Evolutionary conservation across 2,888 invertebrate genomes (phyloP).

Genomic region (Ophion ventricosus): DNA sequence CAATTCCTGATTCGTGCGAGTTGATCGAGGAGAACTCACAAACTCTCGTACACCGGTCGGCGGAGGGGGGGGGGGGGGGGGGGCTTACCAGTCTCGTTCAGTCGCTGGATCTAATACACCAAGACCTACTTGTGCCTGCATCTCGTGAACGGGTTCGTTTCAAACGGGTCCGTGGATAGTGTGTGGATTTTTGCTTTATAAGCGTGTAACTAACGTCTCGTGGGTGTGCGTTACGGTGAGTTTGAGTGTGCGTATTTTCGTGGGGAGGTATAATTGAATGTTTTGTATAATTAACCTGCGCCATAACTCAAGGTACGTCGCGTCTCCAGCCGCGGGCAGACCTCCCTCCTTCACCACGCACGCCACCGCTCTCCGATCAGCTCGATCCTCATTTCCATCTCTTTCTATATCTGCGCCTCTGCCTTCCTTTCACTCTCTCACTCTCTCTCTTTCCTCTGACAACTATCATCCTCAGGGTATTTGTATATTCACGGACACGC

Average conservation of each 20-base stretch:
- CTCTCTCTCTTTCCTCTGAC: slow-evolving; percentile 52
- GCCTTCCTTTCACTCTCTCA: slow-evolving; percentile 22
- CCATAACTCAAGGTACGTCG: slow-evolving; percentile 83
- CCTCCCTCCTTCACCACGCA: slow-evolving; percentile 72
- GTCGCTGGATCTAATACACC: slow-evolving; percentile 31
- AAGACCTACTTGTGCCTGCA: slow-evolving; percentile 29
- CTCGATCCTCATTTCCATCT: slow-evolving; percentile 46
- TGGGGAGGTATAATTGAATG: slow-evolving; percentile 82
- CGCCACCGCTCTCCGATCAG: slow-evolving; percentile 59
- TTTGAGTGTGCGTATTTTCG: slow-evolving; percentile 68
- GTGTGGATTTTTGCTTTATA: slow-evolving; percentile 21
- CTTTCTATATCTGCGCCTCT: slow-evolving; percentile 51
- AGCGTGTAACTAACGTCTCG: slow-evolving; percentile 17
- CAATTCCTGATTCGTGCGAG: slow-evolving; percentile 40
- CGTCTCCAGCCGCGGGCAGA: slow-evolving; percentile 82
- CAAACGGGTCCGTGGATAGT: slow-evolving; percentile 43
- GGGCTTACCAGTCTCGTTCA: slow-evolving; percentile 26
- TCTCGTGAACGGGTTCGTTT: slow-evolving; percentile 60
- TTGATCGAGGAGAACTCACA: slow-evolving; percentile 38
- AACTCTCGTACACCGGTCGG: slow-evolving; percentile 8
- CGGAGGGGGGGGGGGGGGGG: too few relatives aligned
- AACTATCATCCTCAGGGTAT: slow-evolving; percentile 70
- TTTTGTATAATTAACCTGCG: slow-evolving; percentile 84
- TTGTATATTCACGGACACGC: slow-evolving; percentile 77
- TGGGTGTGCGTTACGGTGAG: slow-evolving; percentile 14